Evolutionary conservation across 2,797 vertebrate species (phyloP).

Genomic region (Poecile montanus): DNA sequence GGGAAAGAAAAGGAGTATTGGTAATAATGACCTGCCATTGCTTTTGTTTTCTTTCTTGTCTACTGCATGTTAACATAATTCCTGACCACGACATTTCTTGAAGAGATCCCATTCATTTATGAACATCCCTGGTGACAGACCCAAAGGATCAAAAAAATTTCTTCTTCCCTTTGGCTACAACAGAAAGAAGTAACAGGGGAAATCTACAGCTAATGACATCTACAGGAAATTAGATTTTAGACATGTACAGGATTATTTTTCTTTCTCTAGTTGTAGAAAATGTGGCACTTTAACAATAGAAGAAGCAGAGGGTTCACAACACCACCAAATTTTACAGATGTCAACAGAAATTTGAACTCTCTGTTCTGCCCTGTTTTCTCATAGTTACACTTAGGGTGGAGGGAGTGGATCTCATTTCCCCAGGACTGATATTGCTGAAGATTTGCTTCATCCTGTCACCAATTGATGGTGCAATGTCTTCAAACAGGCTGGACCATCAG

Average conservation of each 20-base stretch:
- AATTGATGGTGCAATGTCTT: background rate
- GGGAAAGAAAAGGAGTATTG: background rate
- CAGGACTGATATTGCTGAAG: background rate
- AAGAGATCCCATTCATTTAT: background rate
- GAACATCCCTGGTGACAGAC: background rate
- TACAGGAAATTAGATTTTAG: background rate
- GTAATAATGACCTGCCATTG: background rate
- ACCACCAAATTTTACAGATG: background rate
- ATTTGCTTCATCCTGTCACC: background rate
- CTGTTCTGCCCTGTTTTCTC: background rate
- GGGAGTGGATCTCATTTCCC: background rate
- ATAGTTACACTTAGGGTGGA: background rate
- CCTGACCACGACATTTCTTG: background rate
- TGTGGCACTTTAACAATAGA: background rate
- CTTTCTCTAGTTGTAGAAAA: background rate
- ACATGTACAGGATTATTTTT: background rate
- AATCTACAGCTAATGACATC: slow-evolving; percentile 2
- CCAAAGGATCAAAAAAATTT: background rate
- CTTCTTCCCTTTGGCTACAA: background rate
- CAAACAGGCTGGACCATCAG: background rate
- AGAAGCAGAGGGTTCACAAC: background rate
- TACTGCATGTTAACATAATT: background rate
- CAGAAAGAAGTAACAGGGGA: background rate
- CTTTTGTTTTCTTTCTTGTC: background rate
- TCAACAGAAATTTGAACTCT: background rate